A percentile compares a stretch with the other conserved stretches of the same genome.
Evolutionary conservation across 2,797 vertebrate species (phyloP).

Genomic region (Thunnus albacares): DNA sequence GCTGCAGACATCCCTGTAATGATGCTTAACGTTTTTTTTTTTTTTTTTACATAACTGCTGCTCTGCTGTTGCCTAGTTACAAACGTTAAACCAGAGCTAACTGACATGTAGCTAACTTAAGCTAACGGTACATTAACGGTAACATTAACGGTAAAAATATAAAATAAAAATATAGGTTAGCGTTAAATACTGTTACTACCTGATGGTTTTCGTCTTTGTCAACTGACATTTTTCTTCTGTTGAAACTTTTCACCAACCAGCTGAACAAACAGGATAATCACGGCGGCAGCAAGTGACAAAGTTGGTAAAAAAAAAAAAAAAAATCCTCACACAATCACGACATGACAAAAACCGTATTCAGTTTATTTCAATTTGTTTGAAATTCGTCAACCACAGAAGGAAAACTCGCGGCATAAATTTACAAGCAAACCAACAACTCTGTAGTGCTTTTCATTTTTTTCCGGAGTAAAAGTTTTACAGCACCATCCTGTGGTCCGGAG

Average conservation of each 20-base stretch:
- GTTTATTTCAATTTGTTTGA: not conserved
- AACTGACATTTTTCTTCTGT: slow-evolving; percentile 60
- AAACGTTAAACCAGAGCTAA: not conserved
- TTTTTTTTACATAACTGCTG: not conserved
- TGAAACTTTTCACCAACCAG: not conserved
- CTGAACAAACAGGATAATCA: not conserved
- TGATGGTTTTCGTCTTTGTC: slow-evolving; percentile 66
- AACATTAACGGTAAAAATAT: not conserved
- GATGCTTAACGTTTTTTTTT: not conserved
- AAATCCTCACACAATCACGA: not conserved
- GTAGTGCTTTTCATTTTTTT: not conserved
- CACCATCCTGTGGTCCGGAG: slow-evolving; percentile 48
- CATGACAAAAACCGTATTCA: not conserved
- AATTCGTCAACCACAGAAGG: not conserved
- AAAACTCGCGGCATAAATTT: slow-evolving; percentile 64
- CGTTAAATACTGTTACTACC: slow-evolving; percentile 42
- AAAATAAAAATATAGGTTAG: not conserved
- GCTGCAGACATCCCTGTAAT: not conserved
- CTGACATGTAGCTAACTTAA: not conserved
- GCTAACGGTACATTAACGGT: not conserved
- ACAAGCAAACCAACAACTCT: slow-evolving; percentile 37
- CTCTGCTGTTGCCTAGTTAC: too few relatives aligned
- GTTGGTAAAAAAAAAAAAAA: not conserved
- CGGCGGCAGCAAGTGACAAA: not conserved
- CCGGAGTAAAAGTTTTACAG: not conserved